These are phyloP conservation scores for Helicorthomorpha holstii DNA, from an alignment of 1,140 invertebrate species.

Conservation along the genomic window DNA sequence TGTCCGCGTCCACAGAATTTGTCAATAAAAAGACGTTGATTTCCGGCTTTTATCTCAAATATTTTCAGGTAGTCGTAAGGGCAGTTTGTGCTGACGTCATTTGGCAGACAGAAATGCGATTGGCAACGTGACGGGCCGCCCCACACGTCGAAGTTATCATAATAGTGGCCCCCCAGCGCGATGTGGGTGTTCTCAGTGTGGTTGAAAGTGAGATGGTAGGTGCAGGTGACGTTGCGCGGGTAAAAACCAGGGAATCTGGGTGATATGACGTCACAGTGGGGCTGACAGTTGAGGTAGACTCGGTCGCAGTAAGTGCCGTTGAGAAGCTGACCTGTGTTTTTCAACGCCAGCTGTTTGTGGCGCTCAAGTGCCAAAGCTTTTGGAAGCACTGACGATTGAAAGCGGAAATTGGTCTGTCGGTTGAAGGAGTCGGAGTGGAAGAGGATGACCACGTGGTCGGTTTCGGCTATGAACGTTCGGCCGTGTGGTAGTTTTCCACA, in stretches of 20 bases:
- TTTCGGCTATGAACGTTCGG: conserved; percentile 84
- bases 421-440: conserved; percentile 85
- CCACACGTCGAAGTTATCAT: conserved; percentile 6
- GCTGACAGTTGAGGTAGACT: conserved; percentile 56
- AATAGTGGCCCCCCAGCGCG: conserved; percentile 1
- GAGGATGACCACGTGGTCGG: conserved; percentile 71
- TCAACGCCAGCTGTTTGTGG: conserved; percentile 2
- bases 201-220: conserved; percentile 39
- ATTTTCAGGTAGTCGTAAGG: conserved; percentile 66
- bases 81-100: conserved; percentile 47
- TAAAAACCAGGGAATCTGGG: conserved; percentile 83
- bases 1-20: conserved; percentile 3
- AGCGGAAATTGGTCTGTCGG: conserved; percentile 66
- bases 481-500: conserved; percentile 84
- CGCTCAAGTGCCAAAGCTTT: conserved; percentile 4
- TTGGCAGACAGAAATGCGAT: conserved; percentile 18
- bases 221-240: conserved; percentile 71
- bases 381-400: conserved; percentile 21
- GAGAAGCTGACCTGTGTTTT: conserved; percentile 14
- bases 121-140: not conserved
- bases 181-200: not conserved
- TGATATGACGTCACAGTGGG: conserved; percentile 66
- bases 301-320: conserved; percentile 68
- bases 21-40: not conserved
- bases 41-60: not conserved